phyloP scores from a whole-genome alignment of 2,888 invertebrate species.

The Cryptops parisi region DNA sequence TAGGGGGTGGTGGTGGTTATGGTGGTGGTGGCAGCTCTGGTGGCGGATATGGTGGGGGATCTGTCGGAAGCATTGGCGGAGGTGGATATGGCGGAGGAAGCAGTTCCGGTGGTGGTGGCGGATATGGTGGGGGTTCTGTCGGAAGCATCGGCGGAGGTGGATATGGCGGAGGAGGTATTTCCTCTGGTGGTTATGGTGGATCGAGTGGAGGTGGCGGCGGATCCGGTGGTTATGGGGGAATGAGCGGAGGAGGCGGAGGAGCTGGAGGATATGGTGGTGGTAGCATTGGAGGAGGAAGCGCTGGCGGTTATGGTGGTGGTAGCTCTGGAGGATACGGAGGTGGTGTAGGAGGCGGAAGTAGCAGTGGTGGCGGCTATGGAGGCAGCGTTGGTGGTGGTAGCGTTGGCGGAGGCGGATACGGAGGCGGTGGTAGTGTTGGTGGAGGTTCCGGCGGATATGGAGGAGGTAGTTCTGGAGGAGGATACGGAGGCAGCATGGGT shows the following conservation, averaged over 20 bases:
- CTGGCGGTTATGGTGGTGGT: not conserved
- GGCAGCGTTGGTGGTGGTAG: too few species aligned
- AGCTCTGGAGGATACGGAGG: not conserved
- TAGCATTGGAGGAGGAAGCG: not conserved
- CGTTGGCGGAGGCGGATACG: too few species aligned
- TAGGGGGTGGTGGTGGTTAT: not conserved
- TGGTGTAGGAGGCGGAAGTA: not conserved
- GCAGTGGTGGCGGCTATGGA: not conserved
- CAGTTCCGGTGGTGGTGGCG: not conserved
- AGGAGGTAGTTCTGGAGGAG: too few species aligned
- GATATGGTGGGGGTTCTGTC: not conserved
- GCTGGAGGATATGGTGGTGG: not conserved
- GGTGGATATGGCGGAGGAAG: not conserved
- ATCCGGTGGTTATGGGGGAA: not conserved
- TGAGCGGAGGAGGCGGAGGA: not conserved
- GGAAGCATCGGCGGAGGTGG: not conserved
- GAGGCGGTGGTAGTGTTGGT: too few species aligned
- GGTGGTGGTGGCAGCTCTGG: not conserved
- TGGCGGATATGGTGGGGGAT: not conserved
- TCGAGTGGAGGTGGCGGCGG: not conserved
- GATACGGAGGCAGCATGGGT: too few species aligned
- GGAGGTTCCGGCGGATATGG: too few species aligned
- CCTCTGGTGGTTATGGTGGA: not conserved
- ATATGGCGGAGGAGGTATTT: not conserved
- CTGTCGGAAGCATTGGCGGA: not conserved